phyloP scores from a whole-genome alignment of 2,113 vertebrate genomes.

The Antechinus stuartii region DNA sequence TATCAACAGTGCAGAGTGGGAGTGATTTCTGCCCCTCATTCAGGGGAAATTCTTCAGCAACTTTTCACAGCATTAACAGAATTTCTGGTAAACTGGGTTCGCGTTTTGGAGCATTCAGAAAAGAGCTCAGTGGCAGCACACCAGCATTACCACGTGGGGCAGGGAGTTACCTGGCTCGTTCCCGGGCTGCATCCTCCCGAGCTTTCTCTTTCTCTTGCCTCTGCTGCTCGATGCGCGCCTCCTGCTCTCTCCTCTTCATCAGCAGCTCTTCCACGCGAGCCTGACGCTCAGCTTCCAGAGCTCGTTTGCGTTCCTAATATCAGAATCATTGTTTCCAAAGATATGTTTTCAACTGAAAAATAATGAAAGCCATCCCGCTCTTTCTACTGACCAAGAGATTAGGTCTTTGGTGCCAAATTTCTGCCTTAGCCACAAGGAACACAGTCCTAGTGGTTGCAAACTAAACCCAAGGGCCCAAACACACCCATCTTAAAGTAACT shows the following conservation, averaged over 20 bases:
- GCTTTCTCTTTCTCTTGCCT: constrained; percentile 97
- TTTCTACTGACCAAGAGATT: background rate
- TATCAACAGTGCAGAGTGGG: background rate
- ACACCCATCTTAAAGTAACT: background rate
- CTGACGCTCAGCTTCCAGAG: constrained; percentile 95
- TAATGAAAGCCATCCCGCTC: background rate
- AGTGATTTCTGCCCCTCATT: background rate
- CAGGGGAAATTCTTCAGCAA: background rate
- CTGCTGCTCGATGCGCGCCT: constrained; percentile 97
- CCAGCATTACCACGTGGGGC: accelerated
- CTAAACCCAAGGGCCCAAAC: background rate
- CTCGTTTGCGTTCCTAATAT: constrained; percentile 94
- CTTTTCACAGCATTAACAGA: background rate
- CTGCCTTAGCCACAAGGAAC: background rate
- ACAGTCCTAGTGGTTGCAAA: background rate
- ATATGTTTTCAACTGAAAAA: constrained; percentile 17
- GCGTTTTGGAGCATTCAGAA: background rate
- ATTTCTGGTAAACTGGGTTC: background rate
- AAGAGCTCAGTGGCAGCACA: background rate
- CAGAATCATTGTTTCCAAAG: constrained; percentile 41
- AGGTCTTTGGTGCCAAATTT: constrained; percentile 4
- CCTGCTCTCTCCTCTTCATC: constrained; percentile 93
- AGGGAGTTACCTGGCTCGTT: constrained; percentile 92
- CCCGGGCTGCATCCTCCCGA: constrained; percentile 95
- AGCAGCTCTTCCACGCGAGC: constrained; percentile 96